These are phyloP conservation scores for Setophaga petechia DNA, from an alignment of 2,113 vertebrate genomes.

Conservation along the genomic window DNA sequence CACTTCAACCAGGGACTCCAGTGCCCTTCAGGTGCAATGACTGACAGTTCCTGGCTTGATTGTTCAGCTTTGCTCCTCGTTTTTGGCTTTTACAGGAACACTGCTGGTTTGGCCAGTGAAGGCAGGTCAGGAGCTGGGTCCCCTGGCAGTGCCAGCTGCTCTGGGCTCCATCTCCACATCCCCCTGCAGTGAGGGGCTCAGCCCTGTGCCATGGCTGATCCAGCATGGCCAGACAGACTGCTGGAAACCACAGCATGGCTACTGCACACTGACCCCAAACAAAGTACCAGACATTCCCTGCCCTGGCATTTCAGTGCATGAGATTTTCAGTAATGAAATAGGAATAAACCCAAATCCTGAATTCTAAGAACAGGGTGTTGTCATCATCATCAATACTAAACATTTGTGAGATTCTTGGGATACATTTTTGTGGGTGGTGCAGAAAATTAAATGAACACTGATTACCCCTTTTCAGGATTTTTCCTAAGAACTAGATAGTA, in stretches of 20 bases:
- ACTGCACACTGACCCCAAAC: neutral
- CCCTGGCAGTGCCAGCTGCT: neutral
- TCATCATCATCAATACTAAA: neutral
- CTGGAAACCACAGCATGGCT: neutral
- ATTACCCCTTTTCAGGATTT: neutral
- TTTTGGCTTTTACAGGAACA: neutral
- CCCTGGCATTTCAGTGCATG: neutral
- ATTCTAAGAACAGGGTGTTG: neutral
- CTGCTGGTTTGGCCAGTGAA: neutral
- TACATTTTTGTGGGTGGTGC: neutral
- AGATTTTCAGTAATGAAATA: neutral
- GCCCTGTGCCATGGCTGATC: neutral
- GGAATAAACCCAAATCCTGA: neutral
- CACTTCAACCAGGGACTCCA: neutral
- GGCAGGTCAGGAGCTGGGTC: neutral
- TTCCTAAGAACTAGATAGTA: neutral
- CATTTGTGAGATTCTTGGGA: neutral
- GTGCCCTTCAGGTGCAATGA: neutral
- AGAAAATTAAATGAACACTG: neutral
- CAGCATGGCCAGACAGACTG: neutral
- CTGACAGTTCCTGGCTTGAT: neutral
- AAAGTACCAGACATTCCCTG: neutral
- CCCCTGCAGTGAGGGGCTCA: neutral
- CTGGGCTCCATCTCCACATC: fast-evolving
- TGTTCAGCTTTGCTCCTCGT: neutral